Evolutionary conservation across 2,113 vertebrate genomes (phyloP), one percentile per base, ranked within the genome.

Genomic region (Ondatra zibethicus): DNA sequence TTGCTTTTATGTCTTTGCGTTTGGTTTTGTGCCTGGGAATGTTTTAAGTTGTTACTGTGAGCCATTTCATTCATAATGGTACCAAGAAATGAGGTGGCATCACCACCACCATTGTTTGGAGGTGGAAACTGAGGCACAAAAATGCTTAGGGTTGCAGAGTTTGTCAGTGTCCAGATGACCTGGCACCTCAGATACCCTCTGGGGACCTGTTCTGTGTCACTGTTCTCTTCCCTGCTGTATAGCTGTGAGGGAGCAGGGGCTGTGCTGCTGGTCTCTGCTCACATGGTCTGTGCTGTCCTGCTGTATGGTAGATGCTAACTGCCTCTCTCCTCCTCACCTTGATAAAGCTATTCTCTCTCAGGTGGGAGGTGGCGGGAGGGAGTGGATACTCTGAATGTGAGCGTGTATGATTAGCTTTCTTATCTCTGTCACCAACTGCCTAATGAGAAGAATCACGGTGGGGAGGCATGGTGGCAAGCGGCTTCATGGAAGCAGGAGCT

Each of bases 381-480:
- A 25, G 0, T 39, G 14, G 27, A 25, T 2, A 13, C 73, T 72
- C 19, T 45, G 31, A 4, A 23, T 33, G 0, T 1, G 45, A 63
- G 14, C 58, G 12, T 8, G 2, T 11, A 7, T 1, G 45, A 47
- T 2, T 2, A 52, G 21, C 77, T n/a, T 25, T 36, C 50, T 55
- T 12, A 55, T 81, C 72, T 42, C 78, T 81, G 78, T 58, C 52
- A 55, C 78, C 33, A 55, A 42, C 11, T 36, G 77, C 47, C 77
- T 80, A 33, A 52, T 17, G 13, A 52, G 77, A 50, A 36, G 33
- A 55, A 19, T 36, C 33, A n/a, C 36, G 5, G 77, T 23, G n/a
- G n/a, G 55, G 7, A 5, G 55, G n/a, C 75, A 47, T 7, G 42
- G 42, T 13, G 23, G 23, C 42, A 77, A 42, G 39, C 13, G 2